Conservation (phyloP, 2,797 vertebrate genomes). For the Danio choprae region DNA sequence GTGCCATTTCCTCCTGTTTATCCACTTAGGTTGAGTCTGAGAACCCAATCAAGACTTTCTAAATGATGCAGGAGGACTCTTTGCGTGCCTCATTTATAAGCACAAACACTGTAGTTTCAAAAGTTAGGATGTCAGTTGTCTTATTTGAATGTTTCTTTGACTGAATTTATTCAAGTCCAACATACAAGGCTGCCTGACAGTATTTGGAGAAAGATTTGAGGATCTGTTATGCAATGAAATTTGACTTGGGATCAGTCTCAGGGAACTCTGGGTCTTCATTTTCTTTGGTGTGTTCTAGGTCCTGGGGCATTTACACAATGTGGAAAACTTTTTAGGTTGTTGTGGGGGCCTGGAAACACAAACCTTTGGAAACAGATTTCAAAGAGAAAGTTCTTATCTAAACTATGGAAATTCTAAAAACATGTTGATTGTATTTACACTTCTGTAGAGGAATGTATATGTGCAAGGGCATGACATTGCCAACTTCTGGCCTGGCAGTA, state of each 20-base stretch:
- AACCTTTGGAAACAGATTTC: too few relatives aligned
- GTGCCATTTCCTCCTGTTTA: slow-evolving; percentile 31
- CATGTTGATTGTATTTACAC: too few relatives aligned
- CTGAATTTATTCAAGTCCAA: neutral
- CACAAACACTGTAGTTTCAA: slow-evolving; percentile 10
- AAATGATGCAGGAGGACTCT: neutral
- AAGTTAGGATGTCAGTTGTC: neutral
- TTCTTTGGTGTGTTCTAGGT: slow-evolving; percentile 6
- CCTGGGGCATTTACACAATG: too few relatives aligned
- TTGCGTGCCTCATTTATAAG: slow-evolving; percentile 7
- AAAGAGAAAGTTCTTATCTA: too few relatives aligned
- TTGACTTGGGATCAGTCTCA: neutral
- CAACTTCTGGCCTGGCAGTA: too few relatives aligned
- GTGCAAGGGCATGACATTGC: too few relatives aligned
- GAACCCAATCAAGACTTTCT: slow-evolving; percentile 3
- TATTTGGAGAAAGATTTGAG: neutral
- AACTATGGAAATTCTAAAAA: too few relatives aligned
- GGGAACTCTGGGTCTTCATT: neutral
- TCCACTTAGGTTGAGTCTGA: neutral
- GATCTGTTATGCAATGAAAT: neutral
- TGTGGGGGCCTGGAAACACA: too few relatives aligned
- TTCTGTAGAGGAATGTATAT: too few relatives aligned
- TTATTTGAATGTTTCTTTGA: slow-evolving; percentile 1
- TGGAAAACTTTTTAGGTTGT: too few relatives aligned
- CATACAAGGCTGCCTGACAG: neutral